Evolutionary conservation across 2,888 invertebrate genomes (phyloP).

Genomic region (Eristalinus aeneus): DNA sequence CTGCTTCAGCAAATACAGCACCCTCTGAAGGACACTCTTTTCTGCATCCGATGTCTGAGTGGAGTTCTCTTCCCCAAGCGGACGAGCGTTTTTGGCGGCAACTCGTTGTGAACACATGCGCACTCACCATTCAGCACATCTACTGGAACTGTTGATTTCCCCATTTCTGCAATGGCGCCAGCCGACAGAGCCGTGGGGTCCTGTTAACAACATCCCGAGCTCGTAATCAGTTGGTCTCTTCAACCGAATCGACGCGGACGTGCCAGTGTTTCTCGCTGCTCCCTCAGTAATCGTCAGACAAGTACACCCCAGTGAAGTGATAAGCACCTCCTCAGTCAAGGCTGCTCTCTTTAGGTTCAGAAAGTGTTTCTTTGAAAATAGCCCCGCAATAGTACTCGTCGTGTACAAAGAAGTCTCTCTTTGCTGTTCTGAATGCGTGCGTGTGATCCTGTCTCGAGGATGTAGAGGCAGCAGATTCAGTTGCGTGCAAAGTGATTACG

Average conservation of each 20-base stretch:
- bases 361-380: constrained; percentile 18
- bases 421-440: constrained; percentile 8
- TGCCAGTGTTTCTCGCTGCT: not conserved
- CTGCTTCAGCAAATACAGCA: constrained; percentile 34
- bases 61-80: constrained; percentile 1
- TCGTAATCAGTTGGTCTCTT: constrained; percentile 64
- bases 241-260: constrained; percentile 57
- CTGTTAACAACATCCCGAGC: constrained; percentile 57
- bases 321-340: constrained; percentile 50
- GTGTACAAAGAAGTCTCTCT: not conserved
- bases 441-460: constrained; percentile 32
- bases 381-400: constrained; percentile 6
- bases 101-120: constrained; percentile 26
- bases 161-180: constrained; percentile 21
- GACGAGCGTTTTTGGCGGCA: constrained; percentile 59
- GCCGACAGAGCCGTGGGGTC: not conserved
- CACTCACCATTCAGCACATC: constrained; percentile 38
- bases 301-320: constrained; percentile 20
- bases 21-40: constrained; percentile 61
- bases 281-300: not conserved
- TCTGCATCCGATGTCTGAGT: constrained; percentile 49
- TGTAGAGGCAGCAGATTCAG: constrained; percentile 44
- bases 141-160: constrained; percentile 30
- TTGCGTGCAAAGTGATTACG: constrained; percentile 18
- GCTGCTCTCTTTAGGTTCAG: not conserved